phyloP scores from a whole-genome alignment of 2,113 vertebrate genomes.

The Mormyrus iriodes region DNA sequence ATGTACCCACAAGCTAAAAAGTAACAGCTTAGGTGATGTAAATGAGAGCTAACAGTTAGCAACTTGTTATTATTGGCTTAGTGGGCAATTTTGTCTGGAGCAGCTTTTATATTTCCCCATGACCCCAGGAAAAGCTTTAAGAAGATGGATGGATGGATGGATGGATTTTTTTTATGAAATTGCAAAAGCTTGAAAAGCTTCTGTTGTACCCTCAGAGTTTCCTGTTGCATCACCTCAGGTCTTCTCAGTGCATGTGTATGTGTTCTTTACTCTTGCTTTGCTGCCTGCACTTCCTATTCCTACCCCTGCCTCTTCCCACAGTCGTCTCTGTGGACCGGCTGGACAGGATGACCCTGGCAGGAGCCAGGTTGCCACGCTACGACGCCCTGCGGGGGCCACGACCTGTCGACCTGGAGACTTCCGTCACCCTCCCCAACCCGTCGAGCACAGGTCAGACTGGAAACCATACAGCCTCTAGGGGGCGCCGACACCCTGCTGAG shows the following conservation, averaged over 20 bases:
- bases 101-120: too few species aligned
- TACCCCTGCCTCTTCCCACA: constrained; percentile 20
- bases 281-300: background rate
- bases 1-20: background rate
- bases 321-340: constrained; percentile 87
- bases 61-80: background rate
- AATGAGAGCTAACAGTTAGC: too few species aligned
- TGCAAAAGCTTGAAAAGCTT: background rate
- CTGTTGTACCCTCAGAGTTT: background rate
- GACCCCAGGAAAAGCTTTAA: background rate
- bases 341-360: constrained; percentile 78
- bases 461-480: constrained; percentile 60
- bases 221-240: background rate
- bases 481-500: constrained; percentile 65
- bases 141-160: background rate
- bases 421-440: constrained; percentile 78
- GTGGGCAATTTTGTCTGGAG: too few species aligned
- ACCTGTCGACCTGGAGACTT: constrained; percentile 75
- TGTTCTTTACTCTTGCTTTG: background rate
- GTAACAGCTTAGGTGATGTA: background rate
- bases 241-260: background rate
- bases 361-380: constrained; percentile 77
- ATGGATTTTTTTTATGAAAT: background rate
- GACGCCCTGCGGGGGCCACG: constrained; percentile 74
- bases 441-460: constrained; percentile 55